These are phyloP conservation scores for Syngnathus scovelli DNA, from an alignment of 2,113 vertebrate genomes.

Conservation along the genomic window DNA sequence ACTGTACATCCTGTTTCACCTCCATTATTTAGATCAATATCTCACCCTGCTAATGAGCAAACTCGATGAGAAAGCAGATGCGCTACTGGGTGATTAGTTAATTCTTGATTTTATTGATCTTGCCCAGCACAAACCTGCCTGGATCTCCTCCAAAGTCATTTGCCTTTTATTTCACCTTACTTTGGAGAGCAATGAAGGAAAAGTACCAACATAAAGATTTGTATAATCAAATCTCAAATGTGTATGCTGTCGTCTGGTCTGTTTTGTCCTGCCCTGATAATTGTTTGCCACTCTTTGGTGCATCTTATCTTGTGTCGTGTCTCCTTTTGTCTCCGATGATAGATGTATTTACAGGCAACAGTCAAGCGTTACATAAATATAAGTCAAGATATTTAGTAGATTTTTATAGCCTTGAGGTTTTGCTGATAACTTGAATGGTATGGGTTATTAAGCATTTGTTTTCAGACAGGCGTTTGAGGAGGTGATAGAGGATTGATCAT, in stretches of 20 bases:
- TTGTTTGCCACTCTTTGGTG: not conserved
- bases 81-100: conserved; percentile 4
- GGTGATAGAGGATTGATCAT: not conserved
- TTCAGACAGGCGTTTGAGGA: conserved; percentile 9
- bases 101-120: conserved; percentile 1
- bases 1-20: not conserved
- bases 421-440: conserved; percentile 19
- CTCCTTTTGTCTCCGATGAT: conserved; percentile 9
- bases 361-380: not conserved
- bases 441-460: conserved; percentile 19
- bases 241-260: conserved; percentile 3
- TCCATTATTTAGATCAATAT: not conserved
- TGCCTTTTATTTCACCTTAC: conserved; percentile 48
- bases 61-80: not conserved
- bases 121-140: not conserved
- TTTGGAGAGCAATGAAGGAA: conserved; percentile 74
- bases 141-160: not conserved
- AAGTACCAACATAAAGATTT: conserved; percentile 36
- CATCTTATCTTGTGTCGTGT: conserved; percentile 8
- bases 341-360: not conserved
- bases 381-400: not conserved
- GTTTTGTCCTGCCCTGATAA: conserved; percentile 7
- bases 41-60: conserved; percentile 1
- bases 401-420: conserved; percentile 24
- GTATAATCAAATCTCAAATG: not conserved